Conservation (phyloP, 2,113 vertebrate genomes). For the Stegostoma tigrinum region DNA sequence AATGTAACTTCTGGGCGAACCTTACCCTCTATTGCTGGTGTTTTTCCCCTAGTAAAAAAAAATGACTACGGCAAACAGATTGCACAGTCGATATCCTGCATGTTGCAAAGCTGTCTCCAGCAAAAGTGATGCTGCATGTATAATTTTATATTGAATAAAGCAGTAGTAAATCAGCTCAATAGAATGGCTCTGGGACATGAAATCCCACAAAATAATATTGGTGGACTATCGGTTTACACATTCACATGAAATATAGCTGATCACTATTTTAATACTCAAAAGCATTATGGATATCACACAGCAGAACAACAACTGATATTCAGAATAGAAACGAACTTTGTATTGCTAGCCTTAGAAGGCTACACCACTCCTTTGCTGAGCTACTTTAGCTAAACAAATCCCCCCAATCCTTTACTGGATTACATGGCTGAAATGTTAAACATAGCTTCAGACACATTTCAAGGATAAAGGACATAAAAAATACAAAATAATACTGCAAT, state of each 20-base stretch:
- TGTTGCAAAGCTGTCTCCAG: not conserved
- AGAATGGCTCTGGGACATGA: not conserved
- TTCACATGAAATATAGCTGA: not conserved
- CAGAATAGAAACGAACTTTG: not conserved
- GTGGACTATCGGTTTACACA: not conserved
- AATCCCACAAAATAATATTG: not conserved
- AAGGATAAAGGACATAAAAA: not conserved
- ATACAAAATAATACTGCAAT: slow-evolving; percentile 1
- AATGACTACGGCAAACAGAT: not conserved
- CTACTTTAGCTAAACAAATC: not conserved
- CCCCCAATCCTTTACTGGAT: not conserved
- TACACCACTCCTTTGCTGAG: not conserved
- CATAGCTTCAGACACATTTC: not conserved
- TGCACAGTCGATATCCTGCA: not conserved
- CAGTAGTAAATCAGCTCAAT: not conserved
- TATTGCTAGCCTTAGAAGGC: not conserved
- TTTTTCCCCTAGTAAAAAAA: not conserved
- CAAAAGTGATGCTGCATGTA: not conserved
- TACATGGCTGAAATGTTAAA: not conserved
- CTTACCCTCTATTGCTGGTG: not conserved
- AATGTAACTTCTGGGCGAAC: not conserved
- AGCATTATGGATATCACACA: not conserved
- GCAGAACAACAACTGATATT: not conserved
- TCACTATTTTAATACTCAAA: not conserved
- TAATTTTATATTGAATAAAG: not conserved